Base-by-base conservation (phyloP, 2,888 invertebrate genomes). In the Imbricaverruca yamaguchii region DNA sequence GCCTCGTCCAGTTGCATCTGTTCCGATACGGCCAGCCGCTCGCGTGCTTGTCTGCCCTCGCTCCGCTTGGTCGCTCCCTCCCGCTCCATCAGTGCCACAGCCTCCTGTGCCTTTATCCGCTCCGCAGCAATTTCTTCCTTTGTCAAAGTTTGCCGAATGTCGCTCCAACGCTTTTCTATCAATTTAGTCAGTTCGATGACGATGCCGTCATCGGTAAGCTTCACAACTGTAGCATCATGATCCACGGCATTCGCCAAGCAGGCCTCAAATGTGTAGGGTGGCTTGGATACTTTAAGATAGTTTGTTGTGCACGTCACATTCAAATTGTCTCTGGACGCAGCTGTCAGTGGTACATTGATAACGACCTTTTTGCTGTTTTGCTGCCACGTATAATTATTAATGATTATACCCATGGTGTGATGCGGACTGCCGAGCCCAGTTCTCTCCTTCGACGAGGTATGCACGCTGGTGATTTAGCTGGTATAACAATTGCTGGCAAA, bases 371-470 rank as follows among this genome's bases (percentile, higher is more conserved):
- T 88, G 21, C 89, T 87, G 1, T 91, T 91, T 89, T 95, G 93
- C 67, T 90, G 91, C 94, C 94, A 95, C 65, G 89, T 90, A 85
- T 89, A 92, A 88, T 94, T 92, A 88, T 92, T 92, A 1, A 94
- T 89, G 84, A 93, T 84, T 84, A 93, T 90, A n/a, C 93, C 92
- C 93, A 93, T 93, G 11, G 1, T 25, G 12, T 25, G 13, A n/a
- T 63, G 10, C 61, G 15, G 61, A 18, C 18, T n/a, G n/a, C n/a
- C n/a, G n/a, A n/a, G n/a, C n/a, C n/a, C n/a, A n/a, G n/a, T n/a
- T n/a, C n/a, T n/a, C n/a, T n/a, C n/a, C n/a, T n/a, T n/a, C n/a
- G n/a, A n/a, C n/a, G n/a, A n/a, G n/a, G n/a, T n/a, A n/a, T n/a
- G n/a, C n/a, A n/a, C n/a, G n/a, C n/a, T n/a, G n/a, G n/a, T n/a